phyloP scores from a whole-genome alignment of 2,797 vertebrate genomes.

The Dromococcyx pavoninus region DNA sequence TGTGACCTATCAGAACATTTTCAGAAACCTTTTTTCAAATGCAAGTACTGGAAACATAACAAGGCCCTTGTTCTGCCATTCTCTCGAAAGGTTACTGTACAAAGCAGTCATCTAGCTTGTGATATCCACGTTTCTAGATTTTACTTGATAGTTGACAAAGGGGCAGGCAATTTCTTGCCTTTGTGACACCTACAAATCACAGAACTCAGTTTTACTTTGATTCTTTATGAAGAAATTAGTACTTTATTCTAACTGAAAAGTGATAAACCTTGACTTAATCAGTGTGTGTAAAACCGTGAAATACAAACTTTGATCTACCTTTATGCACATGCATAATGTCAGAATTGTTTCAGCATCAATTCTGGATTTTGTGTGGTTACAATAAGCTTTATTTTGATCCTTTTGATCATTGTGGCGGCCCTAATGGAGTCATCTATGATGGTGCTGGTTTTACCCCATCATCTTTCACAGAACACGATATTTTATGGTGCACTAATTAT shows the following conservation, averaged over 20 bases:
- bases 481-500: not conserved
- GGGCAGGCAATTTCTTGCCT: not conserved
- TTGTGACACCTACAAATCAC: not conserved
- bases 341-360: not conserved
- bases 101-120: not conserved
- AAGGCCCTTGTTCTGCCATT: not conserved
- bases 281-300: rapidly evolving
- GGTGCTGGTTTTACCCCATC: not conserved
- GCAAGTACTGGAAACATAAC: not conserved
- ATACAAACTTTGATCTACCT: not conserved
- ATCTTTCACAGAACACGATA: rapidly evolving
- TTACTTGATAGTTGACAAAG: not conserved
- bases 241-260: not conserved
- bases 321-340: not conserved
- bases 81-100: not conserved
- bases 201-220: not conserved
- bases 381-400: not conserved
- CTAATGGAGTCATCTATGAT: not conserved
- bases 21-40: not conserved
- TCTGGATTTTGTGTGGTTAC: not conserved
- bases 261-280: not conserved
- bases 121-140: not conserved
- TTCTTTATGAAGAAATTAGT: not conserved
- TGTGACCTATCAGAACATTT: not conserved
- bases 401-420: not conserved